Evolutionary conservation across 2,113 vertebrate genomes (phyloP).

Genomic region (Egretta garzetta): DNA sequence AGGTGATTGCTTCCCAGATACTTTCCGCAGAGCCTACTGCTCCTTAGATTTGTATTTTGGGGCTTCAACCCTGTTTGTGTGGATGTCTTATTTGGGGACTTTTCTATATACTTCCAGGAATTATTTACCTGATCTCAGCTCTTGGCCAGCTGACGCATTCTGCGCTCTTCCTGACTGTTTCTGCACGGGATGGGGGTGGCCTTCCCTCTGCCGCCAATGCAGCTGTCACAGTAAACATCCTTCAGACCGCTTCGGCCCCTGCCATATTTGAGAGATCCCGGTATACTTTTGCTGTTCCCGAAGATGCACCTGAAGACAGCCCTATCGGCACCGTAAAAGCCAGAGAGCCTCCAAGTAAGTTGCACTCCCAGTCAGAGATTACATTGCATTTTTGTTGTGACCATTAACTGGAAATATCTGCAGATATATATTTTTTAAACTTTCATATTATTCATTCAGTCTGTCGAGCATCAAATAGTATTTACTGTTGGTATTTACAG

Average conservation of each 20-base stretch:
- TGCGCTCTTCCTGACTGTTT: slow-evolving; percentile 75
- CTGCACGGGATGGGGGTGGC: slow-evolving; percentile 84
- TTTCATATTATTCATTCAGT: neutral
- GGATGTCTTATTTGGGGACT: neutral
- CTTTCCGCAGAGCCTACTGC: neutral
- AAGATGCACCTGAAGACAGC: slow-evolving; percentile 79
- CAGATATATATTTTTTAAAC: neutral
- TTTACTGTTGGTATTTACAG: neutral
- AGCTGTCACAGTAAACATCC: slow-evolving; percentile 81
- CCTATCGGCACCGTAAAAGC: slow-evolving; percentile 83
- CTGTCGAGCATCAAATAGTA: neutral
- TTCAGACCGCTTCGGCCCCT: slow-evolving; percentile 76
- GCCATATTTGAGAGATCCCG: slow-evolving; percentile 84
- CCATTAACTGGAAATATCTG: neutral
- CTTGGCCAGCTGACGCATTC: slow-evolving; percentile 77
- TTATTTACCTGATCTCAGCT: slow-evolving; percentile 82
- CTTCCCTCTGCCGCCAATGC: slow-evolving; percentile 76
- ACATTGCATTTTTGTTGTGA: neutral
- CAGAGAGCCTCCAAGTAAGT: slow-evolving; percentile 80
- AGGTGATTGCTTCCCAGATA: neutral
- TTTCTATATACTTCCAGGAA: slow-evolving; percentile 72
- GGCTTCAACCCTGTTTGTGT: neutral
- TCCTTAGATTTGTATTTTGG: neutral
- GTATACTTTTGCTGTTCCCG: slow-evolving; percentile 84
- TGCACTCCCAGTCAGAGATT: neutral